Percentiles rank a stretch among this genome's conserved stretches.
phyloP scores from a whole-genome alignment of 2,888 invertebrate genomes.

The Diadromus collaris region DNA sequence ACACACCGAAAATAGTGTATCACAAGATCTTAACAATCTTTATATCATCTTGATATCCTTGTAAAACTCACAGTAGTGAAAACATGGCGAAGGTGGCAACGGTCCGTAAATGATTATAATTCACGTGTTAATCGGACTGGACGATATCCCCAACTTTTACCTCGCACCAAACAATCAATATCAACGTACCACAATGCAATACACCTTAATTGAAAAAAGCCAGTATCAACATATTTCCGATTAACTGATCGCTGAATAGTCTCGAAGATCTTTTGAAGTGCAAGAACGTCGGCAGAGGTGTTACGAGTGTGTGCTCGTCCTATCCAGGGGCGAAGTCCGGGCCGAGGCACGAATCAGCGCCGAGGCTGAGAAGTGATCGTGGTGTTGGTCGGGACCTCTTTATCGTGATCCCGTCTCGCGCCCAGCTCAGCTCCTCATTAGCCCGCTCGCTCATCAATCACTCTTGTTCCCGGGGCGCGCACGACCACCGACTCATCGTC shows the following conservation, averaged over 20 bases:
- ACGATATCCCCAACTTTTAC: not conserved
- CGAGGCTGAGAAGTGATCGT: constrained; percentile 32
- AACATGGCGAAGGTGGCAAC: too few species aligned
- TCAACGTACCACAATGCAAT: not conserved
- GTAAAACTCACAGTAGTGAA: too few species aligned
- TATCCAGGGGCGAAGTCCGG: not conserved
- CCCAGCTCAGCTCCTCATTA: constrained; percentile 79
- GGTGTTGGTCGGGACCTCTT: constrained; percentile 76
- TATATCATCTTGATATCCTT: too few species aligned
- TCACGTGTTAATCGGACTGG: too few species aligned
- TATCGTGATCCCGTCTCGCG: constrained; percentile 79
- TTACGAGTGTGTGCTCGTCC: constrained; percentile 26
- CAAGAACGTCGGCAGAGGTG: not conserved
- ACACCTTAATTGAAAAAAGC: not conserved
- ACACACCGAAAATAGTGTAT: too few species aligned
- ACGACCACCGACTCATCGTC: constrained; percentile 77
- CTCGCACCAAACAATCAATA: not conserved
- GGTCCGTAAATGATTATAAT: too few species aligned
- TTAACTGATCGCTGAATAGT: not conserved
- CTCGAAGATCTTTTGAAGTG: not conserved
- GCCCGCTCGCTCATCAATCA: constrained; percentile 79
- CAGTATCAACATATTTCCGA: not conserved
- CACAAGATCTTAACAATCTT: too few species aligned
- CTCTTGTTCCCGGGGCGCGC: constrained; percentile 69
- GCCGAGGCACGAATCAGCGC: constrained; percentile 7